Evolutionary conservation across 2,888 invertebrate species (phyloP).

Genomic region (Rhingia rostrata): DNA sequence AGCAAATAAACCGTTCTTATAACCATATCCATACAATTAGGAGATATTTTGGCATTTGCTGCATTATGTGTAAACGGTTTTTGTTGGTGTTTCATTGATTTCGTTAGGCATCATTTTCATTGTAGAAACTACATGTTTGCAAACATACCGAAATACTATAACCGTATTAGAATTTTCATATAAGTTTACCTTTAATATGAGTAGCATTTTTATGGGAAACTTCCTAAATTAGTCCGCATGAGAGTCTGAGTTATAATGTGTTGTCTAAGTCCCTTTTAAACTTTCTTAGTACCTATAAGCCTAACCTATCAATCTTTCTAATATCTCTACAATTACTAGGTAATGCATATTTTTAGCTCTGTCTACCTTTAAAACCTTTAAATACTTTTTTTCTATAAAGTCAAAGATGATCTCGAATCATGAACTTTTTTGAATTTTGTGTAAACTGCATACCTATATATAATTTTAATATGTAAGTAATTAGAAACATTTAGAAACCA

Average conservation of each 20-base stretch:
- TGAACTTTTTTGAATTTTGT: constrained; percentile 21
- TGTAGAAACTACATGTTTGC: background rate
- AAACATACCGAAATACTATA: background rate
- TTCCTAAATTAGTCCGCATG: constrained; percentile 39
- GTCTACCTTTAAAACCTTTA: background rate
- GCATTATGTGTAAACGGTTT: background rate
- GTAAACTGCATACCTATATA: background rate
- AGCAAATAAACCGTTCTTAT: background rate
- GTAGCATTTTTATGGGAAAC: background rate
- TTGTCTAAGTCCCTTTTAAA: background rate
- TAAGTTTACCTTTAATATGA: background rate
- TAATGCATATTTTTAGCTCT: constrained; percentile 1
- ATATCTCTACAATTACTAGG: background rate
- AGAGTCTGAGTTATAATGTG: constrained; percentile 24
- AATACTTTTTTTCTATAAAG: background rate
- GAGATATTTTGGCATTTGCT: background rate
- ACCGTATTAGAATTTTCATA: background rate
- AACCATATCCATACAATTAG: background rate
- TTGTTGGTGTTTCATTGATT: constrained; percentile 19
- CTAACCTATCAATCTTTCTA: background rate
- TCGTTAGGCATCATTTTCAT: constrained; percentile 24
- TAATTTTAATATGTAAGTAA: too few species aligned
- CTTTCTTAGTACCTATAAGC: background rate
- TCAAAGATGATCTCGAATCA: background rate
- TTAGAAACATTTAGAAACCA: too few species aligned